Evolutionary conservation across 2,113 vertebrate genomes (phyloP).

Genomic region (Oryzias woworae): DNA sequence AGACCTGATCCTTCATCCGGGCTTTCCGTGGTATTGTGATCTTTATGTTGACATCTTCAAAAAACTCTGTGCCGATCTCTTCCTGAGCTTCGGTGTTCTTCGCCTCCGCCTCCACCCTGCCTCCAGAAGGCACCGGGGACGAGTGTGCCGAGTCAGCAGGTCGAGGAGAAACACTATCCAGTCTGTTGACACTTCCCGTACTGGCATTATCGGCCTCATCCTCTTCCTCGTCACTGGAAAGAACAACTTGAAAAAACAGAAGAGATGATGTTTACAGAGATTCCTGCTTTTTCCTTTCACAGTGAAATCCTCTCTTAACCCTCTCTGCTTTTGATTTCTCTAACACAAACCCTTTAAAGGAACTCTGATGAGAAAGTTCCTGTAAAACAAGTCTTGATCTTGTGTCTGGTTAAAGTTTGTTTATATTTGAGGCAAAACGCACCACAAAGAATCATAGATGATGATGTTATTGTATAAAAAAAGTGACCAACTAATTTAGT

Average conservation of each 20-base stretch:
- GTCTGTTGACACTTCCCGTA: constrained; percentile 81
- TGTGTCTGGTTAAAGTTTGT: too few relatives aligned
- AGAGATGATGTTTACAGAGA: neutral
- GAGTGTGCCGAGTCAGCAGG: constrained; percentile 92
- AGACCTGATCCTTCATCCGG: constrained; percentile 93
- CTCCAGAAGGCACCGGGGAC: constrained; percentile 87
- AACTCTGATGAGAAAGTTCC: too few relatives aligned
- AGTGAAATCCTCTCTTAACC: too few relatives aligned
- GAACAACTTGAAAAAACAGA: constrained; percentile 79
- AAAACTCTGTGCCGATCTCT: constrained; percentile 73
- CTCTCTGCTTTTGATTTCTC: too few relatives aligned
- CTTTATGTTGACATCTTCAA: constrained; percentile 80
- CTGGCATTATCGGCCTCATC: constrained; percentile 85
- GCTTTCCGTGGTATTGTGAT: constrained; percentile 82
- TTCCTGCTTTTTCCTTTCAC: too few relatives aligned
- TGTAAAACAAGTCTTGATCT: too few relatives aligned
- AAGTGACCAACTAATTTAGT: too few relatives aligned
- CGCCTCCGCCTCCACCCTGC: constrained; percentile 88
- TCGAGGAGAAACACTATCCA: constrained; percentile 88
- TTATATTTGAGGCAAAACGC: too few relatives aligned
- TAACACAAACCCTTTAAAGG: too few relatives aligned
- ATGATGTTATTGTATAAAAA: too few relatives aligned
- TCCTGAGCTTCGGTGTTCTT: constrained; percentile 83
- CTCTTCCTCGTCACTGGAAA: constrained; percentile 90
- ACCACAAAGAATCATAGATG: too few relatives aligned